Evolutionary conservation across 2,113 vertebrate genomes (phyloP), one percentile per base, ranked within the genome.

Genomic region (Acrocephalus kingi): DNA sequence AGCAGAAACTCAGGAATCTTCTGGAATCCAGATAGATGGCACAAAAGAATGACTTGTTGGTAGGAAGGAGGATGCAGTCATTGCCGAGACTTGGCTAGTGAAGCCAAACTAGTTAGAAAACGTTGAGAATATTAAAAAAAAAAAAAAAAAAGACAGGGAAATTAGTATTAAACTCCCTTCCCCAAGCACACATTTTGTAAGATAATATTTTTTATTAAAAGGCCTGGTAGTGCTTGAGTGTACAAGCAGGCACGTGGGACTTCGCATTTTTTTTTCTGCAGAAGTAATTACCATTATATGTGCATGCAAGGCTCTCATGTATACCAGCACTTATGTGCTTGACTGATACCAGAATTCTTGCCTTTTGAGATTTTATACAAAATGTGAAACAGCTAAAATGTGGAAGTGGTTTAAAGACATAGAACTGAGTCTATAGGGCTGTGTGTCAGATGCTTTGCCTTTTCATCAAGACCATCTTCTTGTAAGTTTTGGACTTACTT

Each of bases 341-440:
- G 8, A 48, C 68, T 84, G 49, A 71, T 84, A 58, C 20, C 39
- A 84, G 46, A 56, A n/a, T 46, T 90, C 87, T 92, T 94, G 6
- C n/a, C 18, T 16, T 86, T 87, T 73, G 93, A 87, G 51, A 39
- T 92, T 92, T 97, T 93, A 69, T 73, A 69, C 67, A 66, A 63
- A 92, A 82, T 35, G 3, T 80, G 67, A 82, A 41, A 87, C 81
- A 87, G 68, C 78, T 95, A 83, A 91, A 69, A 31, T 39, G 11
- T 52, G 66, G 45, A 51, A 93, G 31, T 80, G 52, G 39, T 92
- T 88, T 71, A 61, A 77, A 73, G 80, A 56, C 43, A 24, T 3
- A 77, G 59, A 67, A 9, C 37, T 93, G 68, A 80, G 72, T 77
- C 22, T 62, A 2, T 28, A n/a, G 18, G 28, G 54, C 28, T 54